Conservation (phyloP, 2,113 vertebrate genomes). For the Phyllostomus hastatus region DNA sequence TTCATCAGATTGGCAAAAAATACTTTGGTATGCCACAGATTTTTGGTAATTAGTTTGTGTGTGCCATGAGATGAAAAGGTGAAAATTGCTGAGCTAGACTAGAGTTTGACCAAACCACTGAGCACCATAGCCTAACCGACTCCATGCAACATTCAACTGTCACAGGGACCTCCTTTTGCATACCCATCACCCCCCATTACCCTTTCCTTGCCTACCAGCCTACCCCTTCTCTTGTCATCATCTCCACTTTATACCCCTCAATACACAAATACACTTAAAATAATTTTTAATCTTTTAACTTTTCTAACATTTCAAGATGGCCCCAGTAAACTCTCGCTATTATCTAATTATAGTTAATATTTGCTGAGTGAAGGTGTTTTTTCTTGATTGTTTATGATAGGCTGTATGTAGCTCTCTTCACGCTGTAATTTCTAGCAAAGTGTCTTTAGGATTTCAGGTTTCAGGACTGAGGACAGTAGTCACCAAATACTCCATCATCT, state of each 20-base stretch:
- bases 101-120: background rate
- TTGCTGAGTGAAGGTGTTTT: background rate
- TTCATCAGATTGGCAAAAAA: background rate
- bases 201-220: background rate
- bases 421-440: background rate
- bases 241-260: background rate
- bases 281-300: background rate
- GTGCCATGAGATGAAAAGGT: background rate
- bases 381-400: background rate
- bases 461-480: background rate
- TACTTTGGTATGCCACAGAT: background rate
- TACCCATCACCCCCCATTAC: too few species aligned
- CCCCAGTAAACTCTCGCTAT: background rate
- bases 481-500: background rate
- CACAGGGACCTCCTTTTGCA: background rate
- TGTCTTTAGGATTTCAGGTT: background rate
- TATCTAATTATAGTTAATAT: background rate
- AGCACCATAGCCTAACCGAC: background rate
- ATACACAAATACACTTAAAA: background rate
- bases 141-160: background rate
- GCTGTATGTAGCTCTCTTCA: background rate
- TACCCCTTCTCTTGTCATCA: background rate
- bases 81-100: background rate
- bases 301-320: background rate
- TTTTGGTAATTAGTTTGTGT: background rate